Conservation (phyloP, 2,888 invertebrate genomes). For the Agelastica alni region DNA sequence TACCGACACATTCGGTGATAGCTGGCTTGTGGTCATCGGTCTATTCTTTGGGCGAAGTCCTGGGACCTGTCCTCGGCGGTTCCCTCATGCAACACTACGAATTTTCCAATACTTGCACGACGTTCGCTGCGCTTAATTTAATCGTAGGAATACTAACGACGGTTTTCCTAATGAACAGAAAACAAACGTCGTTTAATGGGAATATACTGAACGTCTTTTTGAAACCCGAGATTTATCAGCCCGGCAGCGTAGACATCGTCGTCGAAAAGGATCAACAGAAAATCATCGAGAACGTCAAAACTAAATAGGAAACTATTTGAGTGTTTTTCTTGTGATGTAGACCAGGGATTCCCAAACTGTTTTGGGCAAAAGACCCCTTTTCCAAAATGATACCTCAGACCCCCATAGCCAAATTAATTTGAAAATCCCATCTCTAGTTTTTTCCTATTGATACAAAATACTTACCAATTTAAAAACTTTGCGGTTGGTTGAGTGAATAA, state of each 20-base stretch:
- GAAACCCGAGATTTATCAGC: conserved; percentile 12
- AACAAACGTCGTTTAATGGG: conserved; percentile 12
- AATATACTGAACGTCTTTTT: conserved; percentile 16
- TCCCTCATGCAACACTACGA: conserved; percentile 66
- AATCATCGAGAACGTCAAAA: conserved; percentile 16
- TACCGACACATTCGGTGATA: conserved; percentile 73
- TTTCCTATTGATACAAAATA: too few species aligned
- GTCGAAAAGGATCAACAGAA: conserved; percentile 13
- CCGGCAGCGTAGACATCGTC: conserved; percentile 4
- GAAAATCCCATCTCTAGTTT: too few species aligned
- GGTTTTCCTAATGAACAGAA: conserved; percentile 37
- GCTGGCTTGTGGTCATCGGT: conserved; percentile 77
- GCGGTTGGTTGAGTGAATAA: too few species aligned
- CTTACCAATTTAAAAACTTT: too few species aligned
- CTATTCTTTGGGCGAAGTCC: conserved; percentile 74
- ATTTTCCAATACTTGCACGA: conserved; percentile 69
- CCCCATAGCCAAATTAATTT: too few species aligned
- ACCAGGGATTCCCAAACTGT: too few species aligned
- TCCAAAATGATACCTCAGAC: too few species aligned
- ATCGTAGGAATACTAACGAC: conserved; percentile 53
- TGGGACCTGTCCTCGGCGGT: conserved; percentile 70
- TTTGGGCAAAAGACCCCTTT: too few species aligned
- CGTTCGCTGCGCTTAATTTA: conserved; percentile 66
- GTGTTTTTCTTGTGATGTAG: too few species aligned
- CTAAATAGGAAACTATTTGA: not conserved